A percentile compares a stretch with the other conserved stretches of the same genome.
Evolutionary conservation across 2,888 invertebrate species (phyloP).

Genomic region (Ormyrus nitidulus): DNA sequence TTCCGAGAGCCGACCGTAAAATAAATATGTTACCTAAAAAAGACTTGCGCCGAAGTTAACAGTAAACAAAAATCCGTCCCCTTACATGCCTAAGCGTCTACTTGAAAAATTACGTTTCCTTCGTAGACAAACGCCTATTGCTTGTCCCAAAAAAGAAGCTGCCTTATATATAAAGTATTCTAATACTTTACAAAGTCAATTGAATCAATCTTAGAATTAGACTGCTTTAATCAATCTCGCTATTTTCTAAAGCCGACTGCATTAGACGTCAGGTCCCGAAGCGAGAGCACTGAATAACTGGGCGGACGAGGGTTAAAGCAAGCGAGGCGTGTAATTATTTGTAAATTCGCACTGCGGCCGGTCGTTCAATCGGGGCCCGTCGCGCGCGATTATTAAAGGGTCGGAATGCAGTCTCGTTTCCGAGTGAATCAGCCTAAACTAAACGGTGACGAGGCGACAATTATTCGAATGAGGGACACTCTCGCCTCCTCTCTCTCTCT

Average conservation of each 20-base stretch:
- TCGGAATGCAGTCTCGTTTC: constrained; percentile 45
- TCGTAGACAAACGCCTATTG: too few species aligned
- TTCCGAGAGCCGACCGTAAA: neutral
- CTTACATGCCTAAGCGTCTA: too few species aligned
- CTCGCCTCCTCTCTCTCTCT: constrained; percentile 9
- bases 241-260: too few species aligned
- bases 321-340: constrained; percentile 18
- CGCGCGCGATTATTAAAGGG: constrained; percentile 40
- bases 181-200: too few species aligned
- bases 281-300: neutral
- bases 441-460: constrained; percentile 35
- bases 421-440: constrained; percentile 47
- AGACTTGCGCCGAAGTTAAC: neutral
- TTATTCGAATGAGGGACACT: constrained; percentile 46
- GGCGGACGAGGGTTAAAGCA: neutral
- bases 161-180: too few species aligned
- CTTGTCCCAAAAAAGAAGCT: too few species aligned
- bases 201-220: too few species aligned
- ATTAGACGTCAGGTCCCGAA: neutral
- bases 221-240: too few species aligned
- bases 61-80: too few species aligned
- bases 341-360: constrained; percentile 17
- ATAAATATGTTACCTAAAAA: constrained; percentile 28
- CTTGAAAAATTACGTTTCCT: too few species aligned
- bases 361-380: constrained; percentile 15